Evolutionary conservation across 2,888 invertebrate genomes (phyloP), one percentile per base, ranked within the genome.

Genomic region (Tetropium fuscum): DNA sequence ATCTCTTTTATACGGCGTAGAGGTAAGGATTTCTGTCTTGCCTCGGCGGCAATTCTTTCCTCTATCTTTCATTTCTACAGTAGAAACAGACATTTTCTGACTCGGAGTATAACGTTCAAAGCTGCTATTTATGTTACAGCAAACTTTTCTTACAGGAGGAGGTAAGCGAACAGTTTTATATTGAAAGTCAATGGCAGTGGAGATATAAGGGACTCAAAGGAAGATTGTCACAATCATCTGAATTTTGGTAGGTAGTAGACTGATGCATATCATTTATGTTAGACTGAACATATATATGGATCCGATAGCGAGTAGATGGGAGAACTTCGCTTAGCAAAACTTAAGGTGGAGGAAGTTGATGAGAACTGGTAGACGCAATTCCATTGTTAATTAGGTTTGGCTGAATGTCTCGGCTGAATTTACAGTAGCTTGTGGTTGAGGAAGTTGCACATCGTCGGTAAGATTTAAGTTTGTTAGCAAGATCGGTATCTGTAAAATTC

Each of bases 1-100:
- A 4, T 40, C 20, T 18, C 41, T 18, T 40, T 40, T 18, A 18
- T 19, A 40, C 18, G 41, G 18, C 41, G 55, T 48, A 32, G 32
- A 32, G 34, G 54, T 48, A 59, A 47, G 59, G 53, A 59, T 59
- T 48, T 44, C 38, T 6, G 15, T 15, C 10, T 16, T 38, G 2
- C 41, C 8, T 40, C 41, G 41, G 10, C 41, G 41, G 41, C 10
- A 3, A 19, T 20, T 40, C 2, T 15, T 40, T 19, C 7, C 16
- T 15, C 1, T 18, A 32, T 10, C 32, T 32, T 32, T 32, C 32
- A 32, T 32, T 10, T 10, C 32, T 32, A 32, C 32, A 32, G 32
- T 32, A 32, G 6, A 13, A 32, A 32, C 6, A 27, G 27, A 1
- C 27, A 27, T 32, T 32, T 11, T 32, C 32, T 32, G 32, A 32